Conservation (phyloP, 2,113 vertebrate genomes). For the Neotoma lepida region DNA sequence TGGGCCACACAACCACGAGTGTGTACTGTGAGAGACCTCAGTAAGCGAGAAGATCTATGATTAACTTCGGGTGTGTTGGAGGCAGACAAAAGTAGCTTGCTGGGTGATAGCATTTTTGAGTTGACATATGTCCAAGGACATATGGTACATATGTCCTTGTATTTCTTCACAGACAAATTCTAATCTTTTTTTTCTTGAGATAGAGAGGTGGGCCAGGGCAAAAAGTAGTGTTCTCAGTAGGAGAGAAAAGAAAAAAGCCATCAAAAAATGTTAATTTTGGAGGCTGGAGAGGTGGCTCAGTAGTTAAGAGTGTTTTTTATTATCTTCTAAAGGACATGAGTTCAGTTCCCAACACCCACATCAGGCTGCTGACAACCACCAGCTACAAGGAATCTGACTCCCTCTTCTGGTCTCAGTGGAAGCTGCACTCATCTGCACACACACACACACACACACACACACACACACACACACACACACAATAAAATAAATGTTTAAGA, state of each 20-base stretch:
- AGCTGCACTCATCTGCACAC: not conserved
- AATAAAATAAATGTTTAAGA: not conserved
- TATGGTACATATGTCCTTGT: constrained; percentile 17
- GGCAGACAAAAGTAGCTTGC: not conserved
- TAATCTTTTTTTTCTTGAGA: not conserved
- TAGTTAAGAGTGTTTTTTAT: not conserved
- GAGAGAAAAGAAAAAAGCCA: not conserved
- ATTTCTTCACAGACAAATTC: constrained; percentile 30
- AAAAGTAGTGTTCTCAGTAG: constrained; percentile 12
- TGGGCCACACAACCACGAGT: not conserved
- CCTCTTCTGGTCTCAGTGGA: not conserved
- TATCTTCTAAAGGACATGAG: not conserved
- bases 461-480: not conserved
- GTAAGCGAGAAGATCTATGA: not conserved
- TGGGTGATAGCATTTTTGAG: not conserved
- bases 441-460: not conserved
- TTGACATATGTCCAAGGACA: not conserved
- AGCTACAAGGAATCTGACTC: not conserved
- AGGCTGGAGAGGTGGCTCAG: not conserved
- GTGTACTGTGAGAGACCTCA: not conserved
- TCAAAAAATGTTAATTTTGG: not conserved
- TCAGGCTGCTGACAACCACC: not conserved
- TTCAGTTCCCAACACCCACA: not conserved
- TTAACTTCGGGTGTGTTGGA: not conserved
- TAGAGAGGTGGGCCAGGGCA: not conserved